Conservation (phyloP, 2,888 invertebrate species). For the Cataglyphis rosenhaueri region DNA sequence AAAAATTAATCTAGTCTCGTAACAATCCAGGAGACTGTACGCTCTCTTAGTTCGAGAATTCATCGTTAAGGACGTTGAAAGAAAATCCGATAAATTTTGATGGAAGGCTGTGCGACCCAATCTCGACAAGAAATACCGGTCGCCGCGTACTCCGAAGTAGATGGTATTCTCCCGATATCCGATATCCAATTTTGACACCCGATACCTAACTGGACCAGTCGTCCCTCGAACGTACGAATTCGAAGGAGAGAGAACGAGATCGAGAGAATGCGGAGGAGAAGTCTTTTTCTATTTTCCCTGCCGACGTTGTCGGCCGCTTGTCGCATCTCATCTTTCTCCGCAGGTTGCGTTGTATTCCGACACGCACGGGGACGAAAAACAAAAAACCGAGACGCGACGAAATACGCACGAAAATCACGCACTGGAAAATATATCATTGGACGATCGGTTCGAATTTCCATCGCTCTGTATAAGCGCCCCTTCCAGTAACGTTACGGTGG, state of each 20-base stretch:
- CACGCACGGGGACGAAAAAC: conserved; percentile 32
- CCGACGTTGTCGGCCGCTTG: conserved; percentile 65
- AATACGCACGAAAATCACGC: background rate
- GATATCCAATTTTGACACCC: conserved; percentile 72
- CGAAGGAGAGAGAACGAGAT: conserved; percentile 38
- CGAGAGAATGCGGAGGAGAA: background rate
- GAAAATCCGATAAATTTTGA: conserved; percentile 47
- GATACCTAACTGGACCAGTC: conserved; percentile 74
- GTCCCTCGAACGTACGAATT: conserved; percentile 48
- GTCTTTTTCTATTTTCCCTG: conserved; percentile 60
- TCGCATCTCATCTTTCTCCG: conserved; percentile 57
- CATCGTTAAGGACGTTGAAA: conserved; percentile 3
- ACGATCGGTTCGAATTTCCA: conserved; percentile 25
- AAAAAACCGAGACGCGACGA: background rate
- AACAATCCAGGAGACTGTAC: conserved; percentile 1
- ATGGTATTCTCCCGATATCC: conserved; percentile 67
- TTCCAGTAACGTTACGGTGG: background rate
- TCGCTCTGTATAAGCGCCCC: background rate
- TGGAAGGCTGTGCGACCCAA: conserved; percentile 15
- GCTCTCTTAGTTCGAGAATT: background rate
- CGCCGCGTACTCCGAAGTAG: conserved; percentile 22
- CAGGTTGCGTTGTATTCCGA: background rate
- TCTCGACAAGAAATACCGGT: conserved; percentile 53
- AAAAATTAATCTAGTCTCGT: background rate
- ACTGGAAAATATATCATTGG: conserved; percentile 20